Evolutionary conservation across 1,140 invertebrate species (phyloP), one percentile per base, ranked within the genome.

Genomic region (Hormaphis cornu): DNA sequence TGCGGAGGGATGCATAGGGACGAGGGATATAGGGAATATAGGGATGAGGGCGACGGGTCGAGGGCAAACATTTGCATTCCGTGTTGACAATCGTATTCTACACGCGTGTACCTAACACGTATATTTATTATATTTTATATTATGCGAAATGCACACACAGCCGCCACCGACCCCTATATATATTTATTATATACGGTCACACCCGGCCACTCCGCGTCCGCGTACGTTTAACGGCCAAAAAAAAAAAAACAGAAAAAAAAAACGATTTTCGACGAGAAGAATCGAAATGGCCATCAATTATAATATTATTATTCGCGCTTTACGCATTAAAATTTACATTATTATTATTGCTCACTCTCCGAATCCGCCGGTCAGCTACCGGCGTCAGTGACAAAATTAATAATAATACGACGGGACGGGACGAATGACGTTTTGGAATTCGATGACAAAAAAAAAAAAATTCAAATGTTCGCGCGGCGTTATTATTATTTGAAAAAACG

Each of bases 1-100:
- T n/a, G n/a, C n/a, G n/a, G n/a, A n/a, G n/a, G n/a, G n/a, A n/a
- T n/a, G n/a, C n/a, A n/a, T n/a, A n/a, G n/a, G n/a, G n/a, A n/a
- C n/a, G n/a, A n/a, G n/a, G n/a, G n/a, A n/a, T n/a, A n/a, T n/a
- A n/a, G n/a, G n/a, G n/a, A n/a, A n/a, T n/a, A n/a, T n/a, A n/a
- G n/a, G n/a, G n/a, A n/a, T n/a, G n/a, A n/a, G 35, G 52, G n/a
- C 18, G n/a, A 22, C 22, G 42, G 61, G 44, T 66, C 28, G 42
- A 18, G n/a, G n/a, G 35, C 26, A 66, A 66, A 66, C 61, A 66
- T 66, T 66, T 48, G 44, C 61, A 66, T 66, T 66, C 28, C 61
- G 20, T 66, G 61, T 66, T 66, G 61, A 66, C 61, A 66, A 66
- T 66, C 50, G 30, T 53, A 26, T n/a, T 12, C 26, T 28, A 20